Evolutionary conservation across 2,888 invertebrate genomes (phyloP).

Genomic region (Rhogogaster chlorosoma): DNA sequence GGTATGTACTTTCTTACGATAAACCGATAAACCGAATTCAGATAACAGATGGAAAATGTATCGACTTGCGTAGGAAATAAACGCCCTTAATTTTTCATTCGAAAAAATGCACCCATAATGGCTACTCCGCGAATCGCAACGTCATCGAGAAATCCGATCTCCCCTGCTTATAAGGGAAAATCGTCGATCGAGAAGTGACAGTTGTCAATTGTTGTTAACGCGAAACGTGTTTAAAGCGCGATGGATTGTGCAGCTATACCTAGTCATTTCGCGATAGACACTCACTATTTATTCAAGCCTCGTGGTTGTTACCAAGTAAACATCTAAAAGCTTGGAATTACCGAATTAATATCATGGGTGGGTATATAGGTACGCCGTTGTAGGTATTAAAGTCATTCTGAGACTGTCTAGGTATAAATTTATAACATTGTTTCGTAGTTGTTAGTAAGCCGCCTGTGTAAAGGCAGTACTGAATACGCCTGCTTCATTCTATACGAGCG

Average conservation of each 20-base stretch:
- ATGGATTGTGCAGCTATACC: background rate
- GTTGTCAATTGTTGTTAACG: slow-evolving; percentile 36
- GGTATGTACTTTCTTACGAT: slow-evolving; percentile 60
- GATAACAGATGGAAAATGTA: slow-evolving; percentile 64
- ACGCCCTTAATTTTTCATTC: background rate
- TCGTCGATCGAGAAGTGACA: slow-evolving; percentile 7
- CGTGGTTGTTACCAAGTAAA: background rate
- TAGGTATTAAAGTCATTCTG: background rate
- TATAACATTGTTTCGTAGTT: background rate
- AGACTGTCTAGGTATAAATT: background rate
- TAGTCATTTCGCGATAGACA: slow-evolving; percentile 3
- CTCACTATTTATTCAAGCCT: background rate
- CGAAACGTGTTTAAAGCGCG: background rate
- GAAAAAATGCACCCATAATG: background rate
- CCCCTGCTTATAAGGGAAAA: background rate
- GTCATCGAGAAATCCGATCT: background rate
- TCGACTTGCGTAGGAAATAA: background rate
- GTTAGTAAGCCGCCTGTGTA: background rate
- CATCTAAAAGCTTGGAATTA: background rate
- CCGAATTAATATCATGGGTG: background rate
- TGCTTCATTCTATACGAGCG: background rate
- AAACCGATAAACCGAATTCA: slow-evolving; percentile 68
- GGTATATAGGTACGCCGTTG: background rate
- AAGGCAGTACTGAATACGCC: background rate
- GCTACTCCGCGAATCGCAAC: background rate